Evolutionary conservation across 2,113 vertebrate species (phyloP), one percentile per base, ranked within the genome.

Genomic region (Microtus pennsylvanicus): DNA sequence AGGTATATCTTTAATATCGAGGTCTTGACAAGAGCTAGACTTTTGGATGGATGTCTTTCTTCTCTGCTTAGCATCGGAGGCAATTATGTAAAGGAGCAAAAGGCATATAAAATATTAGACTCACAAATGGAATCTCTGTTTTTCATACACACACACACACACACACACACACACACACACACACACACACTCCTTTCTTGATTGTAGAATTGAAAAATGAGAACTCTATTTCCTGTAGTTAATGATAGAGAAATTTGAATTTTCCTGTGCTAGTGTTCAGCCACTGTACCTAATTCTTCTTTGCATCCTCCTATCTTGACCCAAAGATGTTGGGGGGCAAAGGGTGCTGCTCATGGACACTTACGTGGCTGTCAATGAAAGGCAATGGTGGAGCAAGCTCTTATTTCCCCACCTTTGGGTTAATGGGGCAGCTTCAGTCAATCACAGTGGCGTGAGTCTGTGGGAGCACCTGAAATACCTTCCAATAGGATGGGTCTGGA

Each of bases 31-130:
- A 50, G 7, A 70, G 13, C 10, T 58, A 4, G 1, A 8, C 35
- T 89, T 91, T 82, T 45, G 24, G 5, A 92, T 94, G 7, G 55
- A 58, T 93, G 30, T 1, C 24, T 22, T 21, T 7, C 28, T 89
- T 58, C n/a, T 45, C 16, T 26, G 0, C 42, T 92, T 45, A 94
- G 13, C 22, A 86, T 47, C 0, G 35, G 35, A 21, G 52, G 30
- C 61, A 88, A 55, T 77, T 74, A 65, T 45, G 10, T 85, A 87
- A 67, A 28, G 50, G 91, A 93, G 38, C 30, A 94, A 63, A 87
- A 61, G 2, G 1, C 8, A 0, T 55, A 35, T 45, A 67, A 16
- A 83, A 28, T 58, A 69, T 21, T 47, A 89, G 52, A n/a, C 30
- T 95, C 6, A 80, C 21, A 87, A 50, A 0, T 81, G 10, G 58